Base-by-base conservation (phyloP, 1,140 invertebrate genomes). In the Luehdorfia chinensis region DNA sequence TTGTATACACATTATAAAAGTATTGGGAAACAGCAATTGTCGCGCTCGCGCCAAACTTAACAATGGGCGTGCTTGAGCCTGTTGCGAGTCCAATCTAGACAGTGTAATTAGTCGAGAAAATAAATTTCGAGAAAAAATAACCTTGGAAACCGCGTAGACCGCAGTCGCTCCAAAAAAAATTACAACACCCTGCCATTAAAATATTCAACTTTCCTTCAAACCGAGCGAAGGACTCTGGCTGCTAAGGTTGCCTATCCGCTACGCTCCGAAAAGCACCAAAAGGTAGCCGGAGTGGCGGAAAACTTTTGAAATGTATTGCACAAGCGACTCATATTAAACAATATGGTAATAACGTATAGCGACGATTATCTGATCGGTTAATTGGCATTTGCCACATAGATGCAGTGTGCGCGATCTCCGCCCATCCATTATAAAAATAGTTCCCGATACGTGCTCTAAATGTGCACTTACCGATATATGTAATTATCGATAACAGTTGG, bases 231-330 rank as follows among this genome's bases (percentile, higher is more conserved):
- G 83, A 84, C 83, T 79, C 67, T 63, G 63, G 68, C 73, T 79
- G 76, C 69, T 80, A 79, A 81, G 79, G 81, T 80, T 80, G 76
- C 76, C 79, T 80, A 84, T 75, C 66, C 78, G 83, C 75, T 72
- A 86, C 83, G 83, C 83, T 86, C 83, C 83, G 79, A 86, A 86
- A 81, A 86, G 33, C 78, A 83, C 66, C 70, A 74, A 84, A 83
- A 79, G 73, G 77, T 74, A 76, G 64, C 60, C 69, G 69, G 61
- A 76, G 63, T 64, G 59, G 71, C 73, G 75, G 77, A 78, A 80
- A 84, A 84, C 83, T 83, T 86, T 84, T 81, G 78, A 77, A 84
- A 84, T 68, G 31, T 37, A 57, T 84, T 86, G 70, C 83, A 71
- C 67, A 86, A 84, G 75, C 55, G 59, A 56, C 65, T 77, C 71